Percentiles rank a stretch among this genome's conserved stretches.
Evolutionary conservation across 2,888 invertebrate species (phyloP).

Genomic region (Ichneumoninae sp.): DNA sequence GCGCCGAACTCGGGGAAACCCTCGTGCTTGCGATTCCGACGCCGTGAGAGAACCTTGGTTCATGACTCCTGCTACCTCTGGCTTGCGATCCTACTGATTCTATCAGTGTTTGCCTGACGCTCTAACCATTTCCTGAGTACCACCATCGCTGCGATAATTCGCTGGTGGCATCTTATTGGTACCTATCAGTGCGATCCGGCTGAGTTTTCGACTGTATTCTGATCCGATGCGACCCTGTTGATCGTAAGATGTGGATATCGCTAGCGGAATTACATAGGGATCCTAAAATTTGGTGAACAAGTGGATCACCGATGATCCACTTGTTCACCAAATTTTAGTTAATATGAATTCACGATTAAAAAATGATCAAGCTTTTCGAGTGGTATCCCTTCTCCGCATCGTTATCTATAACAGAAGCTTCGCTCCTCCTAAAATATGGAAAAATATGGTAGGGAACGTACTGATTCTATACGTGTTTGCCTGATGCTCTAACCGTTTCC

Average conservation of each 20-base stretch:
- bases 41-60: background rate
- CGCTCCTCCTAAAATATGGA: background rate
- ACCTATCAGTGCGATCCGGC: background rate
- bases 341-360: too few relatives aligned
- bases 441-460: background rate
- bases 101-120: background rate
- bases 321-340: too few relatives aligned
- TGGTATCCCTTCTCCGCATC: too few relatives aligned
- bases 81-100: conserved; percentile 6
- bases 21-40: conserved; percentile 33
- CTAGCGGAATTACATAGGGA: too few relatives aligned
- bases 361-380: too few relatives aligned
- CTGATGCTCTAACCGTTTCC: background rate
- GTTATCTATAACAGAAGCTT: background rate
- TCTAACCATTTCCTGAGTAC: background rate
- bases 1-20: conserved; percentile 47
- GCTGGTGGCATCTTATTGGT: background rate
- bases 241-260: too few relatives aligned
- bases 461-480: background rate
- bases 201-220: background rate
- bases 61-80: background rate
- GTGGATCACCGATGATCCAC: too few relatives aligned
- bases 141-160: too few relatives aligned
- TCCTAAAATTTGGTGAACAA: too few relatives aligned
- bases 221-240: too few relatives aligned